Conservation (phyloP, 2,113 vertebrate genomes). For the Rhombomys opimus region DNA sequence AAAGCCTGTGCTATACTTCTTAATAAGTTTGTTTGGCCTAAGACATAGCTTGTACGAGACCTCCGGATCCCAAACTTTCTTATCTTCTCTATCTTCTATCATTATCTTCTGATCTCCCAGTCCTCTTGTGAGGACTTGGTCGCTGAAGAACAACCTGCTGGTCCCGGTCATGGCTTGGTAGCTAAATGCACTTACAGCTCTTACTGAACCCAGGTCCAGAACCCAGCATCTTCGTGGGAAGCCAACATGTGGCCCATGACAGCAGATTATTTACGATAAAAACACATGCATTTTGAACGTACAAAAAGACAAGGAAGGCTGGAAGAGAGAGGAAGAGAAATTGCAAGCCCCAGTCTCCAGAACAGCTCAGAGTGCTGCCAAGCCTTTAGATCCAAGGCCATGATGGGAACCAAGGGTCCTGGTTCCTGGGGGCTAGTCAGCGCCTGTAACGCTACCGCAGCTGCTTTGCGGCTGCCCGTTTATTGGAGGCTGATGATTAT, state of each 20-base stretch:
- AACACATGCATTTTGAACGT: neutral
- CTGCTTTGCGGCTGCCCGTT: neutral
- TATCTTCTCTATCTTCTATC: neutral
- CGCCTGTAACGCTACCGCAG: neutral
- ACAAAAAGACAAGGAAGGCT: neutral
- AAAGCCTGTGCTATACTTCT: neutral
- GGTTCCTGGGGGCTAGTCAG: neutral
- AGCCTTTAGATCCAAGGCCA: too few relatives aligned
- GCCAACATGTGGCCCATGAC: neutral
- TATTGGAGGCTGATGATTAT: neutral
- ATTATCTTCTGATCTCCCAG: neutral
- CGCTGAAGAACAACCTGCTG: neutral
- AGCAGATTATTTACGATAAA: neutral
- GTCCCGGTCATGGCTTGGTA: neutral
- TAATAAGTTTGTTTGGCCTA: too few relatives aligned
- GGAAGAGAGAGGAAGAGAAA: neutral
- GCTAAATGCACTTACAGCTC: neutral
- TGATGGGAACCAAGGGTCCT: neutral
- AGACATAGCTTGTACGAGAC: neutral
- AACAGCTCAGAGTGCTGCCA: neutral
- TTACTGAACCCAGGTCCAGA: neutral
- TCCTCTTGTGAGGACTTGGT: neutral
- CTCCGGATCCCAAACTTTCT: neutral
- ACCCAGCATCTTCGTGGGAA: neutral
- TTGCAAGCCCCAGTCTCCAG: neutral